Evolutionary conservation across 2,113 vertebrate species (phyloP).

Genomic region (Dicentrarchus labrax): DNA sequence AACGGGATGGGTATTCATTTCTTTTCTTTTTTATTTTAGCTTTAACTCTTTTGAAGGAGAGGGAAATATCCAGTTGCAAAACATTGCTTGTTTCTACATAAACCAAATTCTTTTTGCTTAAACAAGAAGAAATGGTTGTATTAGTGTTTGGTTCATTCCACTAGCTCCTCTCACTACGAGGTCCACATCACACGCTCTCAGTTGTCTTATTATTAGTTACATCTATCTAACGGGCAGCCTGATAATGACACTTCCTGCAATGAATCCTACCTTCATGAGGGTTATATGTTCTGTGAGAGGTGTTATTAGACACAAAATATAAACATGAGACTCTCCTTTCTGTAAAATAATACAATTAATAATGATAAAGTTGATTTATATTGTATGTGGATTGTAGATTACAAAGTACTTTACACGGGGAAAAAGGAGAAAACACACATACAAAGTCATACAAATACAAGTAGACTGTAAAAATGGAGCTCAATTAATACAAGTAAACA

Average conservation of each 20-base stretch:
- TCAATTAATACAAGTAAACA: no score
- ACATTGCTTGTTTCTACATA: conserved; percentile 92
- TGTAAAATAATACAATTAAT: background rate
- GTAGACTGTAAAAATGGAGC: background rate
- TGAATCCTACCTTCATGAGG: background rate
- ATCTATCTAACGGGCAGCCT: background rate
- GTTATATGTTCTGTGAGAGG: background rate
- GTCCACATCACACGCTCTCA: conserved; percentile 9
- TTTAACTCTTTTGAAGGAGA: conserved; percentile 90
- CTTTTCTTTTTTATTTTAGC: conserved; percentile 86
- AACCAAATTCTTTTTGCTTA: conserved; percentile 91
- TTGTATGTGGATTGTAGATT: background rate
- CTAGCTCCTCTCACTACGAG: conserved; percentile 11
- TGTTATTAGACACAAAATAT: background rate
- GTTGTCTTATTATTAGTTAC: conserved; percentile 17
- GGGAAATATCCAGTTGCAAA: conserved; percentile 88
- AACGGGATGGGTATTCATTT: conserved; percentile 61
- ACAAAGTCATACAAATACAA: background rate
- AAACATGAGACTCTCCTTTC: background rate
- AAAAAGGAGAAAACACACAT: background rate
- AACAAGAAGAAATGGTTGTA: conserved; percentile 79
- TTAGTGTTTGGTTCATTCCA: conserved; percentile 81
- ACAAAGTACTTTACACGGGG: background rate
- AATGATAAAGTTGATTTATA: background rate
- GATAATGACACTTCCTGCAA: background rate